Percentiles rank a stretch among this genome's conserved stretches.
These are phyloP conservation scores for Choreutis nemorana DNA, from an alignment of 2,888 invertebrate species.

Conservation along the genomic window DNA sequence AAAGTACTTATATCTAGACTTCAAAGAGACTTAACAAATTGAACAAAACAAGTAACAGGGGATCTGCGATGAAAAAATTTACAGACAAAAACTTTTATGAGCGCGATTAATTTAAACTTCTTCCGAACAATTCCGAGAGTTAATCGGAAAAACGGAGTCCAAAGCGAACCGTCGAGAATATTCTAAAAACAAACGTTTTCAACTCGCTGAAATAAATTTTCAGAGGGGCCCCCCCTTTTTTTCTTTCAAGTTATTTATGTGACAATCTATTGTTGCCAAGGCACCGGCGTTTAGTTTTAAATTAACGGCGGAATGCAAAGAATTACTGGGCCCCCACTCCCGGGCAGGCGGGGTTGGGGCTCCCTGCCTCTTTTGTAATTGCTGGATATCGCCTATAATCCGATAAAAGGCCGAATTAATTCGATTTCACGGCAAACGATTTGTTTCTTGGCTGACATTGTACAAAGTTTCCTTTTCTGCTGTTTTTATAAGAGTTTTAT, in stretches of 20 bases:
- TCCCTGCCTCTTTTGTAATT: slow-evolving; percentile 21
- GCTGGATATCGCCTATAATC: slow-evolving; percentile 26
- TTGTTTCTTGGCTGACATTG: slow-evolving; percentile 18
- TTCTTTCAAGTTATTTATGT: slow-evolving; percentile 48
- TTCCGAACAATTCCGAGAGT: too few relatives aligned
- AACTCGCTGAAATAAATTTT: slow-evolving; percentile 25
- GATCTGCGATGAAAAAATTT: slow-evolving; percentile 7
- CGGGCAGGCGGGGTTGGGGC: neutral
- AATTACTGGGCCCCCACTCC: slow-evolving; percentile 20
- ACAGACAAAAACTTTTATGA: slow-evolving; percentile 6
- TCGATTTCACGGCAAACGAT: slow-evolving; percentile 14
- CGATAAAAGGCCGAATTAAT: slow-evolving; percentile 28
- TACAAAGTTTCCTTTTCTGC: too few relatives aligned
- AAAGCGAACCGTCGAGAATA: slow-evolving; percentile 4
- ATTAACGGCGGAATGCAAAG: slow-evolving; percentile 44
- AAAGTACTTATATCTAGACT: too few relatives aligned
- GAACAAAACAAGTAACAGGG: slow-evolving; percentile 3
- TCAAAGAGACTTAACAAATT: too few relatives aligned
- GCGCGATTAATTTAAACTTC: slow-evolving; percentile 7
- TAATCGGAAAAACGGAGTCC: slow-evolving; percentile 5
- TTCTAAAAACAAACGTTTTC: slow-evolving; percentile 4
- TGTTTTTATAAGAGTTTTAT: too few relatives aligned
- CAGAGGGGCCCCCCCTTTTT: slow-evolving; percentile 13
- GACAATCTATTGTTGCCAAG: slow-evolving; percentile 38
- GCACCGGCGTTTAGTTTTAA: slow-evolving; percentile 42